These are phyloP conservation scores for Drosophila mayri DNA, from an alignment of 1,140 invertebrate genomes.

Conservation along the genomic window DNA sequence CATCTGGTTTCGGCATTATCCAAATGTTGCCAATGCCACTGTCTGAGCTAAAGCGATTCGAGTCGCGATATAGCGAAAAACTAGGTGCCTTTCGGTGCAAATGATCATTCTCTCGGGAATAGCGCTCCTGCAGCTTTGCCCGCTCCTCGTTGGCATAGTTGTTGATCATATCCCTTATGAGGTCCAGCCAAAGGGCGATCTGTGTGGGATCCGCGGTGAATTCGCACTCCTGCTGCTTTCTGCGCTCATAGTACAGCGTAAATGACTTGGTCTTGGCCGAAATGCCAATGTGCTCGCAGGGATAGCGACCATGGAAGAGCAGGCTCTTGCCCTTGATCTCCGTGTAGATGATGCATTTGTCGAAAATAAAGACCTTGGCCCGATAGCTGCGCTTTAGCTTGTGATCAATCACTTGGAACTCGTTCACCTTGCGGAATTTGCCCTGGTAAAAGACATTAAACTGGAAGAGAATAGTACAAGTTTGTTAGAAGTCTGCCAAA, in stretches of 20 bases:
- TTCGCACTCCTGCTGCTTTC: conserved; percentile 82
- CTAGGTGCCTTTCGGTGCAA: conserved; percentile 75
- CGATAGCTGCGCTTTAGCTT: conserved; percentile 71
- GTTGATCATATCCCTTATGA: conserved; percentile 79
- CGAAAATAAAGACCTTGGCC: conserved; percentile 82
- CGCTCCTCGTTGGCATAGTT: conserved; percentile 75
- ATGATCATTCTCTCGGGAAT: conserved; percentile 71
- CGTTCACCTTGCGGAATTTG: conserved; percentile 79
- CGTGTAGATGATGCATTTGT: conserved; percentile 84
- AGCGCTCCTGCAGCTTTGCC: conserved; percentile 71
- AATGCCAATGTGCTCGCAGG: conserved; percentile 78
- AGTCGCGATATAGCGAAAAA: conserved; percentile 76
- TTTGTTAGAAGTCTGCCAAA: background rate
- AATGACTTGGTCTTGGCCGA: conserved; percentile 71
- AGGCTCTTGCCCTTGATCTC: conserved; percentile 81
- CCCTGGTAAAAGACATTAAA: conserved; percentile 83
- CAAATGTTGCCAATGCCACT: conserved; percentile 82
- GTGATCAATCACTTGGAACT: conserved; percentile 75
- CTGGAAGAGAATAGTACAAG: conserved; percentile 31
- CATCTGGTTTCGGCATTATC: conserved; percentile 75
- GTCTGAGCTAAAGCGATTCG: conserved; percentile 82
- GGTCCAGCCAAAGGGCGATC: conserved; percentile 67
- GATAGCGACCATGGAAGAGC: conserved; percentile 81
- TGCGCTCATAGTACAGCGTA: conserved; percentile 75
- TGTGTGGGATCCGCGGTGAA: conserved; percentile 66